Evolutionary conservation across 2,888 invertebrate species (phyloP), one percentile per base, ranked within the genome.

Genomic region (Catocala sponsa): DNA sequence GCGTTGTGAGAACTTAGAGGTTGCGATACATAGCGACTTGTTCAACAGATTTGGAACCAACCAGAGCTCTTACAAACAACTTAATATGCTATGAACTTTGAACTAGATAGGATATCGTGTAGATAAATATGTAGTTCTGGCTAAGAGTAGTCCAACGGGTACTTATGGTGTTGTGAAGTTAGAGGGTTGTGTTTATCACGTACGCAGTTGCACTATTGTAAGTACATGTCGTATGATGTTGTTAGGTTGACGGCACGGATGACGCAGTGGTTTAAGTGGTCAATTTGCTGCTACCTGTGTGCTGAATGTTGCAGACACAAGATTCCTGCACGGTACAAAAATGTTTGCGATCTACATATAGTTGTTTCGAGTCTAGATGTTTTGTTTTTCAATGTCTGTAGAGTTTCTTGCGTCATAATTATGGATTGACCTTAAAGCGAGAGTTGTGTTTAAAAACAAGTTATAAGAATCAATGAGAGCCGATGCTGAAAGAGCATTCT

Each of bases 11-110:
- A 81, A 79, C 79, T 80, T 76, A 55, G 65, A 56, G 70, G 63
- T 74, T 73, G 64, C 76, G 71, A 76, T 84, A 82, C 82, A 83
- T 79, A 81, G 71, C 63, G 74, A 81, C 78, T 80, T 83, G 77
- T 79, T 80, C 68, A 65, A 72, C 69, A 51, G 68, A 66, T 65
- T 65, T 76, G 60, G 54, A 74, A 80, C 71, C 73, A 78, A 61
- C 68, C 68, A 65, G 49, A 58, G 68, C 68, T 72, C 64, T 76
- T 75, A 72, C 72, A 72, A 72, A 72, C 72, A 72, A 74, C 64
- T 74, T 74, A 62, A 69, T 71, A 65, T 74, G 63, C 51, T 71
- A 68, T 69, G 58, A 68, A 70, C 43, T 74, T 75, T 63, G 56
- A 63, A 73, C 67, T 68, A 56, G 49, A 35, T 61, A 47, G 50